Conservation (phyloP, 2,888 invertebrate genomes). For the Himalopsyche anomala region DNA sequence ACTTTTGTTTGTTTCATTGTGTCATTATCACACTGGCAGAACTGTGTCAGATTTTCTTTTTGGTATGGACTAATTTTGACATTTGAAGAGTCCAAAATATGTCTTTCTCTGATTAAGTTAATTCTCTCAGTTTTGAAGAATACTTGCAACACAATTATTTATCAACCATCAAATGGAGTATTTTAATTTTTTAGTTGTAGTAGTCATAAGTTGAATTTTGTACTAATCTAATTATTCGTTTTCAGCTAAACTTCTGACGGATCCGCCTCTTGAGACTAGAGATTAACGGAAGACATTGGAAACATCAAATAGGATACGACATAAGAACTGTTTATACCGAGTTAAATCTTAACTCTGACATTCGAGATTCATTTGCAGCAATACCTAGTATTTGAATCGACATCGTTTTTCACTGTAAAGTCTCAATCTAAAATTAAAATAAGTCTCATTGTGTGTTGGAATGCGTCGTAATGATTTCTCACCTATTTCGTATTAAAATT, state of each 20-base stretch:
- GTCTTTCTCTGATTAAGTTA: too few species aligned
- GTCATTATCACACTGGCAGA: too few species aligned
- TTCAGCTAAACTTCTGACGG: constrained; percentile 35
- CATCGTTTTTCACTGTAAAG: background rate
- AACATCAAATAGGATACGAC: constrained; percentile 16
- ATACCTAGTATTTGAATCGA: constrained; percentile 47
- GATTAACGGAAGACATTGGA: background rate
- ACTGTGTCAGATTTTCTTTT: too few species aligned
- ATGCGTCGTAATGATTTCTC: constrained; percentile 57
- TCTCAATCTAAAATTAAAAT: constrained; percentile 54
- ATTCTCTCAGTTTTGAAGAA: too few species aligned
- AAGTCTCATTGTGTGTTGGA: constrained; percentile 53
- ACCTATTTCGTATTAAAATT: constrained; percentile 52
- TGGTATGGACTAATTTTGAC: too few species aligned
- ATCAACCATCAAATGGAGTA: too few species aligned
- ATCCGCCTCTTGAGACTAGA: constrained; percentile 19
- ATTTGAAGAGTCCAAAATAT: too few species aligned
- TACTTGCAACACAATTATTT: too few species aligned
- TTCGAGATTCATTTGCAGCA: constrained; percentile 54
- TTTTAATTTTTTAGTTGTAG: too few species aligned
- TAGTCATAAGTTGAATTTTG: too few species aligned
- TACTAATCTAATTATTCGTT: background rate
- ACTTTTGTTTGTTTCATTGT: too few species aligned
- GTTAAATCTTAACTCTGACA: background rate
- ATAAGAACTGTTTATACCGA: constrained; percentile 14